Evolutionary conservation across 2,888 invertebrate genomes (phyloP).

Genomic region (Eulithis testata): DNA sequence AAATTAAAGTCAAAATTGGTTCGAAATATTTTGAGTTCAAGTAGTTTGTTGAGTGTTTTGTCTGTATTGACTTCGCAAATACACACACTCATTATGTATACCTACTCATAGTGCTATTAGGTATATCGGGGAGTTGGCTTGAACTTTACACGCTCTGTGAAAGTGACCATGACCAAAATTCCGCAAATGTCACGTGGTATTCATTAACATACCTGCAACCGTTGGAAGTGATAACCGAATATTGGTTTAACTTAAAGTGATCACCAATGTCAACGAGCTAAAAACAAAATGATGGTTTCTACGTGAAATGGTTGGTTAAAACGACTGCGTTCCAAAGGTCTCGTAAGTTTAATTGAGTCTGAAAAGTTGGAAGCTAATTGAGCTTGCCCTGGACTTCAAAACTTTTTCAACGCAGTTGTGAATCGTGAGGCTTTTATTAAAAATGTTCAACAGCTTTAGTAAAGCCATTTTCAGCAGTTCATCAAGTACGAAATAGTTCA

Average conservation of each 20-base stretch:
- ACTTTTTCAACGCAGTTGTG: slow-evolving; percentile 80
- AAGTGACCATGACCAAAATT: slow-evolving; percentile 20
- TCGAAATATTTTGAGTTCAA: too few species aligned
- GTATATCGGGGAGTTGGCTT: slow-evolving; percentile 6
- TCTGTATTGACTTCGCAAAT: too few species aligned
- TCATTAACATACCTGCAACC: slow-evolving; percentile 1
- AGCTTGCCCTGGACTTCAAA: slow-evolving; percentile 68
- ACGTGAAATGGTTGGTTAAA: slow-evolving; percentile 15
- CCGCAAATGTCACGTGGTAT: slow-evolving; percentile 8
- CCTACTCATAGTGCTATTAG: too few species aligned
- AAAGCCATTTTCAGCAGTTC: too few species aligned
- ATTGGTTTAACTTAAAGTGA: slow-evolving; percentile 1
- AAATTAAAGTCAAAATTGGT: too few species aligned
- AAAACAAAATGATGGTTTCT: background rate
- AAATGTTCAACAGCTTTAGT: too few species aligned
- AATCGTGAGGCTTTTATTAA: background rate
- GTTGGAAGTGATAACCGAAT: background rate
- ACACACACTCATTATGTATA: too few species aligned
- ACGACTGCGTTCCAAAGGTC: background rate
- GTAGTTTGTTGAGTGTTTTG: too few species aligned
- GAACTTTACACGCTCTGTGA: slow-evolving; percentile 17
- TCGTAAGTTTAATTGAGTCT: slow-evolving; percentile 14
- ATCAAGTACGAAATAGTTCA: too few species aligned
- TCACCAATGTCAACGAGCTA: slow-evolving; percentile 12
- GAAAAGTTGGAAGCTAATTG: slow-evolving; percentile 23